These are phyloP conservation scores for Dromius quadrimaculatus DNA, from an alignment of 2,888 invertebrate species.

Conservation along the genomic window DNA sequence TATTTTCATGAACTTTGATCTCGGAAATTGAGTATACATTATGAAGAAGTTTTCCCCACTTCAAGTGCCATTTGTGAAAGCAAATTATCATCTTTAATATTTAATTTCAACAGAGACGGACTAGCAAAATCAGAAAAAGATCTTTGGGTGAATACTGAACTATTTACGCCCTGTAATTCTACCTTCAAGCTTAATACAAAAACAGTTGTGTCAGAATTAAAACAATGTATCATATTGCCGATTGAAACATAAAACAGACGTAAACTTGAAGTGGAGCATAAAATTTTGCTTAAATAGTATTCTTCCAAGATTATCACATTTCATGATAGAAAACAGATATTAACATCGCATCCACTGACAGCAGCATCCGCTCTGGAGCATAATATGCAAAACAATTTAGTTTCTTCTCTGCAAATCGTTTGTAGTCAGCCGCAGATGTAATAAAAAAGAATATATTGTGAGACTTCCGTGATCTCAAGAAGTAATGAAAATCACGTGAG, in stretches of 20 bases:
- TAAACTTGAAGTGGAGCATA: background rate
- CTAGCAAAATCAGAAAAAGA: no score
- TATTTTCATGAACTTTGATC: no score
- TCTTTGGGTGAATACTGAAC: no score
- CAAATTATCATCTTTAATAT: no score
- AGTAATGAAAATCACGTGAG: conserved; percentile 11
- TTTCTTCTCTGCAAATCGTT: background rate
- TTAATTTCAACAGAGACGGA: no score
- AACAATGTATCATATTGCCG: conserved; percentile 10
- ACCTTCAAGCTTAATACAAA: no score
- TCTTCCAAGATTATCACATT: background rate
- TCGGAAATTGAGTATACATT: no score
- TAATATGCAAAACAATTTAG: conserved; percentile 2
- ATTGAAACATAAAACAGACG: conserved; percentile 6
- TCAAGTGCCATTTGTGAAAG: no score
- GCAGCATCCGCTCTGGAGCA: conserved; percentile 4
- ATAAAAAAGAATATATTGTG: conserved; percentile 10
- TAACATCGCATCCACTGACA: background rate
- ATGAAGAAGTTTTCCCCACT: no score
- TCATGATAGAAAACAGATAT: conserved; percentile 9
- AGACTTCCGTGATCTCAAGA: background rate
- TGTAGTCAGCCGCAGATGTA: conserved; percentile 6
- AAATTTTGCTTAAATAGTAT: conserved; percentile 11
- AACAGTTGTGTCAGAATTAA: background rate
- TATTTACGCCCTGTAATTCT: no score